Conservation (phyloP, 2,888 invertebrate genomes). For the Ophion slaviceki region DNA sequence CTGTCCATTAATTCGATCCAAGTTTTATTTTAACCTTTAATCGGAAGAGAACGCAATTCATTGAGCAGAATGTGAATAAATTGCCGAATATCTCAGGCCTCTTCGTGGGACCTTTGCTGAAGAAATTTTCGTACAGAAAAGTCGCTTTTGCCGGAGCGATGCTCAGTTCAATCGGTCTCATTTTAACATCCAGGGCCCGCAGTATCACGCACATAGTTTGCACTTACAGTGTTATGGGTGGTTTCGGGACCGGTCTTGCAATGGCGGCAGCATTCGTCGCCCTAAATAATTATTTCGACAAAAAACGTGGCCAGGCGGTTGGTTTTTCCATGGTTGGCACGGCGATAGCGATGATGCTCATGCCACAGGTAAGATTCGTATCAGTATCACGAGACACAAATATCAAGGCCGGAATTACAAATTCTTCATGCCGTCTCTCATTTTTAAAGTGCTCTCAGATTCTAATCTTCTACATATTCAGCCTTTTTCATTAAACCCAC, state of each 20-base stretch:
- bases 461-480: too few species aligned
- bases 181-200: conserved; percentile 82
- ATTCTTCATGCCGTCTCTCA: neutral
- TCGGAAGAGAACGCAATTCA: neutral
- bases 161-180: conserved; percentile 82
- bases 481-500: too few species aligned
- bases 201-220: conserved; percentile 82
- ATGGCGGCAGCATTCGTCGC: conserved; percentile 92
- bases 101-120: conserved; percentile 83
- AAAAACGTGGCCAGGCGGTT: conserved; percentile 91
- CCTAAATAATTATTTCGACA: conserved; percentile 90
- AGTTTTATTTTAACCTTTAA: conserved; percentile 18
- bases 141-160: conserved; percentile 82
- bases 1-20: neutral
- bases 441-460: too few species aligned
- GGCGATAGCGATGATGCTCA: conserved; percentile 91
- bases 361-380: conserved; percentile 86
- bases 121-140: conserved; percentile 81
- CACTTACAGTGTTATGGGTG: conserved; percentile 80
- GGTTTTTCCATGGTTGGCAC: conserved; percentile 92
- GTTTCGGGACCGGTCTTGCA: conserved; percentile 90
- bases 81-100: conserved; percentile 83
- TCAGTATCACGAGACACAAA: neutral
- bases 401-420: neutral
- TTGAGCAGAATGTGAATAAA: conserved; percentile 58